Conservation (phyloP, 37 sponge, comb jelly and placozoan species). For the Amphimedon queenslandica region DNA sequence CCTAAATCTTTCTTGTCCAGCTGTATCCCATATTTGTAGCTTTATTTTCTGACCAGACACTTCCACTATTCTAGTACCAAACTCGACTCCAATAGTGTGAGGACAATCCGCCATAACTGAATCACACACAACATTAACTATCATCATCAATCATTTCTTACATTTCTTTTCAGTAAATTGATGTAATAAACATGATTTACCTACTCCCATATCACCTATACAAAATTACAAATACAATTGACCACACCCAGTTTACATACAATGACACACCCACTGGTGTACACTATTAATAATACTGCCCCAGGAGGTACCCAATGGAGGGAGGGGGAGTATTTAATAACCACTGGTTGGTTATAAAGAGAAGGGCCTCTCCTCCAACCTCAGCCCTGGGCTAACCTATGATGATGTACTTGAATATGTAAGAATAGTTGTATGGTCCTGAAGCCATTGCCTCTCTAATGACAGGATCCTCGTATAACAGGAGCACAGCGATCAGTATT, state of each 20-base stretch:
- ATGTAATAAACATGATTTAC: constrained; percentile 97
- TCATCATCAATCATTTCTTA: constrained; percentile 34
- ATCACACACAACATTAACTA: background rate
- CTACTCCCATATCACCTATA: constrained; percentile 99
- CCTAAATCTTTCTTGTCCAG: constrained; percentile 99
- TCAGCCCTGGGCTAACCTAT: constrained; percentile 69
- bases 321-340: too few relatives aligned
- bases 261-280: too few relatives aligned
- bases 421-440: constrained; percentile 99
- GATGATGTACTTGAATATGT: constrained; percentile 99
- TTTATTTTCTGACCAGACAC: constrained; percentile 98
- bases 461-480: too few relatives aligned
- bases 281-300: too few relatives aligned
- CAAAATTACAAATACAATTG: background rate
- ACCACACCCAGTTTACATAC: too few relatives aligned
- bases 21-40: constrained; percentile 99
- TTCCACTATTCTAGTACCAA: constrained; percentile 99
- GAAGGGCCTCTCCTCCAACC: too few relatives aligned
- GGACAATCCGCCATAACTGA: constrained; percentile 99
- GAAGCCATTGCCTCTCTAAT: constrained; percentile 60
- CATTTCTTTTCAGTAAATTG: constrained; percentile 99
- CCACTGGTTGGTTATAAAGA: too few relatives aligned
- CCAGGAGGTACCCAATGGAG: too few relatives aligned
- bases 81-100: constrained; percentile 99
- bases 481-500: too few relatives aligned